Base-by-base conservation (phyloP, 2,113 vertebrate genomes). In the Asarcornis scutulata region DNA sequence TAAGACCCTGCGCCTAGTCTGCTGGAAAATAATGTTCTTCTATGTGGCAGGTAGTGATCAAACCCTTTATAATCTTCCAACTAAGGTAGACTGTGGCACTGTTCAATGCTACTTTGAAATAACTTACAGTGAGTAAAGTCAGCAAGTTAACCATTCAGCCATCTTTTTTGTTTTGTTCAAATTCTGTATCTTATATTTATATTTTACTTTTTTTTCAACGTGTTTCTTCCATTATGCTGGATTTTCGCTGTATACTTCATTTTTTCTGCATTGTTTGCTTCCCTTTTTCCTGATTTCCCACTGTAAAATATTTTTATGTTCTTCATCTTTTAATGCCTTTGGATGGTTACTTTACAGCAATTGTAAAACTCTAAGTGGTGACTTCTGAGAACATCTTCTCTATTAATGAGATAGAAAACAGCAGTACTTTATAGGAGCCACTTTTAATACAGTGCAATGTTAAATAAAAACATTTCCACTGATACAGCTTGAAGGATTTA, bases 1-100 rank as follows among this genome's bases (percentile, higher is more conserved):
- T 89, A 55, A 93, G 74, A 93, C 59, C 72, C 85, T 93, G 86
- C 83, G 81, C 95, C 81, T 40, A 97, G 68, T 91, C 93, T 97
- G 74, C 92, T 81, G 83, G 81, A 59, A 97, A 96, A 95, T 91
- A 96, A 89, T 80, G 6, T 75, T 92, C 93, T 96, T 96, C 91
- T 96, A 81, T 76, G 59, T 75, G 56, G 5, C 42, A 68, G 36
- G 69, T 56, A 93, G 52, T 53, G 21, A 60, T 88, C 77, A 93
- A 73, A 31, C 11, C 58, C 13, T 92, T 95, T 92, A 73, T 32
- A 68, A 50, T 71, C 50, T 81, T 79, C 64, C 88, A 63, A 46
- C 8, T 36, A 72, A 21, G 21, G 53, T 85, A 83, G 80, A 85
- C 75, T 75, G 20, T 27, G 55, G 13, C 14, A 31, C 40, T 64